Evolutionary conservation across 2,888 invertebrate species (phyloP).

Genomic region (Neoscelio sp.): DNA sequence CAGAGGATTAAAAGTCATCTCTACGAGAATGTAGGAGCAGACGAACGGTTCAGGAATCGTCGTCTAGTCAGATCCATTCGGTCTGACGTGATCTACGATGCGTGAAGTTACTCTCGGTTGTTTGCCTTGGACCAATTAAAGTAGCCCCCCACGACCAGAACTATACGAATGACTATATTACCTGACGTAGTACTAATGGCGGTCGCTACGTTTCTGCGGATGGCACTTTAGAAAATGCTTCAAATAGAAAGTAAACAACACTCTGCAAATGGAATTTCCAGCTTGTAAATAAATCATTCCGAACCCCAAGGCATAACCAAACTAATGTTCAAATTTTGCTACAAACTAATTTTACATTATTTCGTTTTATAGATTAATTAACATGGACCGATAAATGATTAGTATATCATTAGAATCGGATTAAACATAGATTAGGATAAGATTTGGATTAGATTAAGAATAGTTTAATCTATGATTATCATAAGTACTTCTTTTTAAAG

Average conservation of each 20-base stretch:
- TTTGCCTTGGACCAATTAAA: slow-evolving; percentile 72
- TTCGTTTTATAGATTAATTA: too few species aligned
- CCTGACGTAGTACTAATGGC: slow-evolving; percentile 46
- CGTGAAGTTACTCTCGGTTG: slow-evolving; percentile 71
- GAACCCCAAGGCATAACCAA: background rate
- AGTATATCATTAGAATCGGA: too few species aligned
- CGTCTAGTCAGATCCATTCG: slow-evolving; percentile 52
- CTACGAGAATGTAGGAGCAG: slow-evolving; percentile 27
- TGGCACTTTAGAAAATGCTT: slow-evolving; percentile 46
- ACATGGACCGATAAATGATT: too few species aligned
- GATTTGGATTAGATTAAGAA: too few species aligned
- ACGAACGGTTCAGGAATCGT: slow-evolving; percentile 33
- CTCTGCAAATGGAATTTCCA: slow-evolving; percentile 9
- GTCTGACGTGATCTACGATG: slow-evolving; percentile 69
- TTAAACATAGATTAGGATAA: too few species aligned
- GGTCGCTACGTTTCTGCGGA: slow-evolving; percentile 20
- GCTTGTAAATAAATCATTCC: slow-evolving; percentile 8
- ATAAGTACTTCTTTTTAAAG: too few species aligned
- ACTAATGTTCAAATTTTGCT: background rate
- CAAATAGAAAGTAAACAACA: slow-evolving; percentile 28
- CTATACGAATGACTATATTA: slow-evolving; percentile 39
- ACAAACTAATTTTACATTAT: too few species aligned
- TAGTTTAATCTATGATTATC: too few species aligned
- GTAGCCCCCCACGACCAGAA: slow-evolving; percentile 45
- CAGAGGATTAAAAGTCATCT: slow-evolving; percentile 41